phyloP scores from a whole-genome alignment of 2,888 invertebrate genomes.

The Drosophila tripunctata region DNA sequence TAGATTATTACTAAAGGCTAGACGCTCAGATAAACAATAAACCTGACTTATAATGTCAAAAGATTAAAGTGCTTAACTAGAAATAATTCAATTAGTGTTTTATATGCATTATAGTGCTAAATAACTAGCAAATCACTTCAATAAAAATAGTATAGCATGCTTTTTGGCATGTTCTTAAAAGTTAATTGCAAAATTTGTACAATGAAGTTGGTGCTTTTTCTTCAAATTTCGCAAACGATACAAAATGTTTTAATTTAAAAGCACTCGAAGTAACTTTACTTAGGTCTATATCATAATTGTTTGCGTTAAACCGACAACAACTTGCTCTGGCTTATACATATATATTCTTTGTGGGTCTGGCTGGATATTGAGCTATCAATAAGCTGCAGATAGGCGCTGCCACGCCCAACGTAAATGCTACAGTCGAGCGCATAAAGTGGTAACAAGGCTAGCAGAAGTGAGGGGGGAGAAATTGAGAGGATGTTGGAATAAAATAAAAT shows the following conservation, averaged over 20 bases:
- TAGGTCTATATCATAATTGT: constrained; percentile 24
- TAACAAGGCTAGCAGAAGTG: constrained; percentile 11
- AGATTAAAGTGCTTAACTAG: no score
- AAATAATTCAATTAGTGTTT: no score
- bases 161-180: no score
- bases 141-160: not conserved
- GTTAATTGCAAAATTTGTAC: no score
- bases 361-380: constrained; percentile 47
- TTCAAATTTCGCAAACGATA: no score
- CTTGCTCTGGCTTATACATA: constrained; percentile 27
- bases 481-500: constrained; percentile 68
- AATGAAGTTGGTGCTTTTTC: no score
- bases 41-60: no score
- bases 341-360: constrained; percentile 19
- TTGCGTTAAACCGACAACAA: constrained; percentile 32
- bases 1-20: no score
- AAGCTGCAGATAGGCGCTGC: constrained; percentile 32
- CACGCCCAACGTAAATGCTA: constrained; percentile 44
- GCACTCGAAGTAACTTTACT: not conserved
- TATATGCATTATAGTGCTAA: not conserved
- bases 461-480: not conserved
- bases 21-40: no score
- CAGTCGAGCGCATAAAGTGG: constrained; percentile 30
- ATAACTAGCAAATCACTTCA: not conserved
- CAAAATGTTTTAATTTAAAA: not conserved